phyloP scores from a whole-genome alignment of 2,888 invertebrate species.

The Melinopterus prodromus region DNA sequence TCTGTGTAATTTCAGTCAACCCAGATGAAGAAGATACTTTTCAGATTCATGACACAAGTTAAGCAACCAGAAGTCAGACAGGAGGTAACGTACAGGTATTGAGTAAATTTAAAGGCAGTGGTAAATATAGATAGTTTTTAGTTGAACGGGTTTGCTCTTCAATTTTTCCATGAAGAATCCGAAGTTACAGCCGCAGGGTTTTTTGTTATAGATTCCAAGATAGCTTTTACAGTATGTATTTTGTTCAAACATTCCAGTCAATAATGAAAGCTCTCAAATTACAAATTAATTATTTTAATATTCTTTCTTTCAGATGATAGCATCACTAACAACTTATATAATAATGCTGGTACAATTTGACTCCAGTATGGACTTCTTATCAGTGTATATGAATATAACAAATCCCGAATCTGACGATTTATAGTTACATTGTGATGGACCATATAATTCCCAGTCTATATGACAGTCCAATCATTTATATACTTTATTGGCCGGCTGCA shows the following conservation, averaged over 20 bases:
- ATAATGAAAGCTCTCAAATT: too few species aligned
- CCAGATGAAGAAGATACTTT: not conserved
- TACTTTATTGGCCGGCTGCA: too few species aligned
- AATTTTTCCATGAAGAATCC: not conserved
- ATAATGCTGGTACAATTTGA: not conserved
- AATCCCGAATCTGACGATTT: not conserved
- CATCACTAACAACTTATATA: not conserved
- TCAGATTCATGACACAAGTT: not conserved
- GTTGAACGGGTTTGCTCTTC: not conserved
- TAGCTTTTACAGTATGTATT: not conserved
- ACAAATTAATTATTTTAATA: not conserved
- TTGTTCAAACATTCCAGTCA: not conserved
- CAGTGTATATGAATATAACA: not conserved
- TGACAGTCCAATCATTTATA: too few species aligned
- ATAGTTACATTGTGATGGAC: too few species aligned
- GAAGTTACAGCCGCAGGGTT: not conserved
- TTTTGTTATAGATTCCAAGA: not conserved
- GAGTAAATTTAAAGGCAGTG: not conserved
- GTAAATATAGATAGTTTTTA: not conserved
- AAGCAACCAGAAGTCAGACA: not conserved
- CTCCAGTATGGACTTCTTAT: not conserved
- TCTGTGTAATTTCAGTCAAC: not conserved
- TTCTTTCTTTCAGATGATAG: not conserved
- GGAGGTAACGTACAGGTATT: not conserved
- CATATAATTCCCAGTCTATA: too few species aligned